Base-by-base conservation (phyloP, 1,140 invertebrate species). In the Drosophila tropicalis region DNA sequence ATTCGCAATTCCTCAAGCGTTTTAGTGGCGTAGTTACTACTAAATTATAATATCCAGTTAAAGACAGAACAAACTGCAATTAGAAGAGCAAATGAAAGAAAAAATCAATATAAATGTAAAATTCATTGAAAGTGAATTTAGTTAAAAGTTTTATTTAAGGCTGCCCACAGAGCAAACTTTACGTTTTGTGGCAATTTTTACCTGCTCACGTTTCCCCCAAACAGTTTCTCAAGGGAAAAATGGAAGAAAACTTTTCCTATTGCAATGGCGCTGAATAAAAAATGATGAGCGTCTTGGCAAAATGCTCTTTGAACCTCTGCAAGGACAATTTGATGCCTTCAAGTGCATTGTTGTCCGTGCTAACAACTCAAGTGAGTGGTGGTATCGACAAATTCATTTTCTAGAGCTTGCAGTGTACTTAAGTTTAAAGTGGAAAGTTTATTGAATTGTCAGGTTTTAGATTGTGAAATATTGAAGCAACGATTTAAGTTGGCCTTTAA, bases 241-340 rank as follows among this genome's bases (percentile, higher is more conserved):
- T 1, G 29, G 6, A 29, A 29, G 29, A 29, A 29, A 76, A 76
- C 34, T 76, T 76, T 76, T 58, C 32, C 54, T 40, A 68, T 68
- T 75, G 15, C 58, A 62, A 29, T 62, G 61, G 69, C 66, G 72
- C 73, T 76, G 72, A 76, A 76, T 76, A 76, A 76, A 76, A 76
- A 76, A 76, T 76, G 72, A 76, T 60, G 36, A 61, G 73, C 54
- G 75, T 76, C 73, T 76, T 76, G 73, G 73, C 58, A 19, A 76
- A 66, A 41, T 54, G 68, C n/a, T 36, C 73, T 70, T 68, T 76
- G 66, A 76, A 76, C 65, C 57, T 66, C 72, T 57, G 69, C 73
- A 76, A 76, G 76, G 73, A 70, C 73, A 55, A 64, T 69, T 76
- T 76, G 55, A 70, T 56, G 72, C 19, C 19, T 62, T 61, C 61